Base-by-base conservation (phyloP, 2,888 invertebrate genomes). In the Rhingia campestris region DNA sequence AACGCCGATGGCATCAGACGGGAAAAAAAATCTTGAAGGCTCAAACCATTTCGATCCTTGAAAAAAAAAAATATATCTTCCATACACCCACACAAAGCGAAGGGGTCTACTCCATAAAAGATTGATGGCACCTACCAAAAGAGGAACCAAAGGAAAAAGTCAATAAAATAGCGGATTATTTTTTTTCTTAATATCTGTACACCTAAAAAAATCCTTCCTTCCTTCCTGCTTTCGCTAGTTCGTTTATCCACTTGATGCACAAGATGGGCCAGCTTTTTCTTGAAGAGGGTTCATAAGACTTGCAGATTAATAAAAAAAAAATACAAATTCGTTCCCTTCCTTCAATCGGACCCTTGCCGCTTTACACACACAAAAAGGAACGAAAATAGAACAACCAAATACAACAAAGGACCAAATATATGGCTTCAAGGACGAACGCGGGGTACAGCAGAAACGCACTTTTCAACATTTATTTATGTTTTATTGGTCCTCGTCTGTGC, bases 91-190 rank as follows among this genome's bases (percentile, higher is more conserved):
- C 37, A 12, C 39, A 47, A 41, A 43, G 41, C 22, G 22, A 5
- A 7, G 30, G 39, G 53, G n/a, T 12, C 47, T 39, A 45, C 63
- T 74, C 63, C 56, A 69, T 64, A 12, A 61, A 77, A 72, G 77
- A 82, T 82, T 77, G 53, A 82, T 77, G 66, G 37, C 39, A 51
- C 59, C n/a, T n/a, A 41, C 64, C 56, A 37, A 32, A 32, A 32
- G 30, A n/a, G 9, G n/a, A 32, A n/a, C 7, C 12, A 22, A 33
- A 63, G 61, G 53, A 82, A 84, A 79, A 80, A 84, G 58, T 66
- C 80, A 80, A 84, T 80, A 84, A 75, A 84, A 80, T 70, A 66
- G 54, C 80, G 80, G 80, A 80, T 84, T 84, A 84, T 75, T 80
- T 75, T 75, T 80, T 79, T 22, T 22, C n/a, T 22, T 82, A 79